Evolutionary conservation across 2,888 invertebrate genomes (phyloP), one percentile per base, ranked within the genome.

Genomic region (Eilema depressum): DNA sequence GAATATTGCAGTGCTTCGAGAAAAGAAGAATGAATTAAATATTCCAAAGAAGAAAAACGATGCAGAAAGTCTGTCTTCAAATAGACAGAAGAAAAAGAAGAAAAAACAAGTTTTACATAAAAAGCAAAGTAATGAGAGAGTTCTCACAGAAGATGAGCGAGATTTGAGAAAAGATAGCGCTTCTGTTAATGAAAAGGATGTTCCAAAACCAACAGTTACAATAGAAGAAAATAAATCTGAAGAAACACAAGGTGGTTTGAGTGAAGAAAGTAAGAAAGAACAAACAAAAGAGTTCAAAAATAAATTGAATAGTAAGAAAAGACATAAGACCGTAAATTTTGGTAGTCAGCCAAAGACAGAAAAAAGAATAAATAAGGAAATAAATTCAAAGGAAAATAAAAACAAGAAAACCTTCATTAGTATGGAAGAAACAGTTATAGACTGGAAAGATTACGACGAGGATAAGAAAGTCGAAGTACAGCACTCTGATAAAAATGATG

Each of bases 381-480:
- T 30, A 23, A n/a, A 28, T 12, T 30, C 30, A 23, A 53, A 30
- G 20, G 28, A 53, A 47, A 53, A 64, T 1, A 28, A 53, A 64
- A 20, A 11, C 7, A 28, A 64, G 0, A 53, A 64, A 56, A 20
- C 12, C 26, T 7, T 3, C 7, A n/a, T n/a, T 14, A 23, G 30
- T 14, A 56, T 65, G 23, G 64, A 65, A 14, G 64, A 65, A 65
- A n/a, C 26, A 14, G 10, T 23, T n/a, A 65, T 65, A 3, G 11
- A 8, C n/a, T 65, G 64, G 64, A n/a, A 20, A 30, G 37, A 57
- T 57, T 66, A 66, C 11, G 57, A 57, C 33, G 57, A 57, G n/a
- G 33, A 25, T 10, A 37, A 37, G 10, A 37, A 25, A 4, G 14
- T 8, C 28, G 17, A 20, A 3, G 30, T 20, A 30, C n/a, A 23